Evolutionary conservation across 2,113 vertebrate species (phyloP).

Genomic region (Rhynchopsitta pachyrhyncha): DNA sequence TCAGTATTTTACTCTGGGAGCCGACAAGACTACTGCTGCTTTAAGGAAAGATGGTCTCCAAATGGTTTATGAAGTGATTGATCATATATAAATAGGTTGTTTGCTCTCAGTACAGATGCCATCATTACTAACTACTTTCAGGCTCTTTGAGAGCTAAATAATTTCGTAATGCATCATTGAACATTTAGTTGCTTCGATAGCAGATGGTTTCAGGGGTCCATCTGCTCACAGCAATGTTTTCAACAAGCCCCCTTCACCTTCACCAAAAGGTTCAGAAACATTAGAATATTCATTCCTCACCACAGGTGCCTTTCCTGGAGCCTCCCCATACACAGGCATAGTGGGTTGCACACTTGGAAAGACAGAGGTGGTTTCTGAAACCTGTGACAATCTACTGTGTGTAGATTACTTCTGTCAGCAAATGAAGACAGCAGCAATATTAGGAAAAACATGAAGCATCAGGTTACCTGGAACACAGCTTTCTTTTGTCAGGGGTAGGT

Average conservation of each 20-base stretch:
- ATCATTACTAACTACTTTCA: conserved; percentile 90
- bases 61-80: conserved; percentile 82
- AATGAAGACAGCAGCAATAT: not conserved
- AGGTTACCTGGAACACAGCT: not conserved
- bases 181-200: conserved; percentile 87
- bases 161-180: conserved; percentile 92
- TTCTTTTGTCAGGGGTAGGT: not conserved
- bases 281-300: conserved; percentile 80
- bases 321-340: conserved; percentile 6
- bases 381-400: conserved; percentile 33
- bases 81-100: conserved; percentile 92
- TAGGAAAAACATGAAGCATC: not conserved
- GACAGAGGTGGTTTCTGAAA: conserved; percentile 38
- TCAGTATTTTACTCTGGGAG: conserved; percentile 18
- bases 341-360: not conserved
- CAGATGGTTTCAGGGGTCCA: conserved; percentile 94
- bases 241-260: conserved; percentile 92
- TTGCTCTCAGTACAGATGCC: conserved; percentile 86
- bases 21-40: conserved; percentile 70
- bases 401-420: conserved; percentile 17
- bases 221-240: conserved; percentile 91
- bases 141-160: conserved; percentile 93
- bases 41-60: conserved; percentile 77
- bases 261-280: conserved; percentile 81
- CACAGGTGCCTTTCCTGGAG: conserved; percentile 68